A percentile compares a stretch with the other conserved stretches of the same genome.
Conservation (phyloP, 2,888 invertebrate species). For the Aromia moschata region DNA sequence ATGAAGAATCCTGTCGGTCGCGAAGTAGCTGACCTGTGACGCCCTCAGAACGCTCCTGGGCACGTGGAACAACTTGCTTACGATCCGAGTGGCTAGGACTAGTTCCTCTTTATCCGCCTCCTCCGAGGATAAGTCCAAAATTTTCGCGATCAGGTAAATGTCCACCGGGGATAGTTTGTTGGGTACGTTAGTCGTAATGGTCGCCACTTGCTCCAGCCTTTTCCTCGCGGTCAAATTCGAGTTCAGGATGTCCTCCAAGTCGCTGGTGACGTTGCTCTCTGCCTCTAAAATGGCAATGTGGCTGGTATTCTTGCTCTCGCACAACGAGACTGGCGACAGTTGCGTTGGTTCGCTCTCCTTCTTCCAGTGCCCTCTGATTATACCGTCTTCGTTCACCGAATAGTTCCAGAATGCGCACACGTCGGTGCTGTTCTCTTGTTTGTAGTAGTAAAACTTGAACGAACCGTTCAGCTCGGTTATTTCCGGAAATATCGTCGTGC, state of each 20-base stretch:
- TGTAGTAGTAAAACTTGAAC: conserved; percentile 5
- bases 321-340: conserved; percentile 13
- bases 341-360: conserved; percentile 11
- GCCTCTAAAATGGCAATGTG: conserved; percentile 40
- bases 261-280: conserved; percentile 34
- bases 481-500: neutral
- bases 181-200: conserved; percentile 22
- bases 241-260: conserved; percentile 37
- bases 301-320: conserved; percentile 36
- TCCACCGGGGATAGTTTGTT: conserved; percentile 39
- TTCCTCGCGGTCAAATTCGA: conserved; percentile 30
- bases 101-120: conserved; percentile 54
- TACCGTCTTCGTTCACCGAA: neutral
- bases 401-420: conserved; percentile 36
- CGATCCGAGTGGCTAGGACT: conserved; percentile 60
- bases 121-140: conserved; percentile 30
- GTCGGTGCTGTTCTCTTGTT: neutral
- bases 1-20: conserved; percentile 44
- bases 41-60: conserved; percentile 34
- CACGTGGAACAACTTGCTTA: conserved; percentile 62
- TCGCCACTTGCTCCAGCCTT: conserved; percentile 33
- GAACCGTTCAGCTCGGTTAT: neutral
- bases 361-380: conserved; percentile 30
- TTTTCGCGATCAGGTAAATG: conserved; percentile 46
- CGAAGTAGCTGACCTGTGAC: conserved; percentile 37